A percentile compares a stretch with the other conserved stretches of the same genome.
phyloP scores from a whole-genome alignment of 2,888 invertebrate genomes.

The Andrena trimmerana region DNA sequence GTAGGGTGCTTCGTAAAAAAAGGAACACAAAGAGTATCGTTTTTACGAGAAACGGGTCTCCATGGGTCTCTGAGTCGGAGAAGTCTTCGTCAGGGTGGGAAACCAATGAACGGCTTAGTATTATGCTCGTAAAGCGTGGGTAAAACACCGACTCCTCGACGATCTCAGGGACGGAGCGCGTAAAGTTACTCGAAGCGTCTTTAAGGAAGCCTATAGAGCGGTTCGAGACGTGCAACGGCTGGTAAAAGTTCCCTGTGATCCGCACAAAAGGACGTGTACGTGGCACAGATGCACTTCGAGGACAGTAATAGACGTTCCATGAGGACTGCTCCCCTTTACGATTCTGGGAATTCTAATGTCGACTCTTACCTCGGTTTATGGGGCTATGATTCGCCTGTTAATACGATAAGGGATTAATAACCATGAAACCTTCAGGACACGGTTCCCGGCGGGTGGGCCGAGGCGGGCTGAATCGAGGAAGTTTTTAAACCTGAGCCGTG shows the following conservation, averaged over 20 bases:
- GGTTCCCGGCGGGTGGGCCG: neutral
- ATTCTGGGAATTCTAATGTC: constrained; percentile 13
- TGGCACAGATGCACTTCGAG: constrained; percentile 6
- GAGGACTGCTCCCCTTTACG: constrained; percentile 8
- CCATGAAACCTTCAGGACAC: neutral
- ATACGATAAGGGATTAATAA: neutral
- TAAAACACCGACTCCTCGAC: constrained; percentile 1
- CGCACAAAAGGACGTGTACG: neutral
- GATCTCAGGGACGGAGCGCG: neutral
- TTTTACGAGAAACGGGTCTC: constrained; percentile 27
- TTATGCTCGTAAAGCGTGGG: constrained; percentile 29
- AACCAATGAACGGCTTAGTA: constrained; percentile 27
- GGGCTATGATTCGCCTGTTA: neutral
- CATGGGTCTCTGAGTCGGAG: neutral
- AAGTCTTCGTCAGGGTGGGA: neutral
- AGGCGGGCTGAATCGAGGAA: neutral
- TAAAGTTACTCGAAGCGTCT: constrained; percentile 26
- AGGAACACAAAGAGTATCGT: neutral
- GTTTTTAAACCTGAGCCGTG: neutral
- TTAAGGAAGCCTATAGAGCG: constrained; percentile 18
- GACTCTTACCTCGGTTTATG: neutral
- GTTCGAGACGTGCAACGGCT: constrained; percentile 8
- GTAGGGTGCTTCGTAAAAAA: neutral
- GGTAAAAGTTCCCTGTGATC: constrained; percentile 7
- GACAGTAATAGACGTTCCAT: neutral